These are phyloP conservation scores for Lysandra coridon DNA, from an alignment of 2,888 invertebrate species.

Conservation along the genomic window DNA sequence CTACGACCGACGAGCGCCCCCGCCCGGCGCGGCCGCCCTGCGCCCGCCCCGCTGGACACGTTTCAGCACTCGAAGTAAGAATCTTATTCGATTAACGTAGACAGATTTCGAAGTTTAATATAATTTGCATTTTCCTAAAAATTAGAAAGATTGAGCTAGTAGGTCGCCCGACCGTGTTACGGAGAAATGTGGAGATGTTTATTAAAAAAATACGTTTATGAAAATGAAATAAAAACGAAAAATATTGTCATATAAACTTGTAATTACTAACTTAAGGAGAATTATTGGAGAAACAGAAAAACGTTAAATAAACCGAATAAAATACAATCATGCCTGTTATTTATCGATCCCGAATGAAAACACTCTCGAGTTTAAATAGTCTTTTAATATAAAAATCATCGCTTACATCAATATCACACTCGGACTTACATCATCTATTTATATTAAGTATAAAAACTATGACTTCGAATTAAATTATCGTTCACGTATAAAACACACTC, in stretches of 20 bases:
- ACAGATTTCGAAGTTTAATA: slow-evolving; percentile 76
- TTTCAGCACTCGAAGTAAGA: slow-evolving; percentile 73
- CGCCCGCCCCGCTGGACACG: slow-evolving; percentile 50
- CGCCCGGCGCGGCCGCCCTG: slow-evolving; percentile 40
- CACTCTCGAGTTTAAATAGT: slow-evolving; percentile 58
- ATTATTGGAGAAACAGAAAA: slow-evolving; percentile 79
- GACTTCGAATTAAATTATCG: slow-evolving; percentile 78
- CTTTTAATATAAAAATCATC: slow-evolving; percentile 74
- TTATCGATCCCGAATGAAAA: slow-evolving; percentile 44
- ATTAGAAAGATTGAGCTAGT: slow-evolving; percentile 79
- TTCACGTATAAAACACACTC: slow-evolving; percentile 73
- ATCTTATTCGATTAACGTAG: slow-evolving; percentile 77
- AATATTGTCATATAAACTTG: slow-evolving; percentile 80
- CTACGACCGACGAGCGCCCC: slow-evolving; percentile 31
- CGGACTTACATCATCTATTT: slow-evolving; percentile 80
- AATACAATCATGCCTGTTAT: slow-evolving; percentile 69
- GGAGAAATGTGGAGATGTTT: slow-evolving; percentile 78
- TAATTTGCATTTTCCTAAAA: slow-evolving; percentile 80
- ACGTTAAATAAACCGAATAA: slow-evolving; percentile 80
- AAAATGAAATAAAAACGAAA: slow-evolving; percentile 79
- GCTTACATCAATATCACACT: slow-evolving; percentile 80
- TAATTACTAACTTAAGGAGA: slow-evolving; percentile 79
- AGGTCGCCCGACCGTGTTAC: slow-evolving; percentile 79
- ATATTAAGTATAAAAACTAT: slow-evolving; percentile 80
- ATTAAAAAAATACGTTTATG: slow-evolving; percentile 78